Conservation (phyloP, 2,113 vertebrate genomes). For the Rutilus rutilus region DNA sequence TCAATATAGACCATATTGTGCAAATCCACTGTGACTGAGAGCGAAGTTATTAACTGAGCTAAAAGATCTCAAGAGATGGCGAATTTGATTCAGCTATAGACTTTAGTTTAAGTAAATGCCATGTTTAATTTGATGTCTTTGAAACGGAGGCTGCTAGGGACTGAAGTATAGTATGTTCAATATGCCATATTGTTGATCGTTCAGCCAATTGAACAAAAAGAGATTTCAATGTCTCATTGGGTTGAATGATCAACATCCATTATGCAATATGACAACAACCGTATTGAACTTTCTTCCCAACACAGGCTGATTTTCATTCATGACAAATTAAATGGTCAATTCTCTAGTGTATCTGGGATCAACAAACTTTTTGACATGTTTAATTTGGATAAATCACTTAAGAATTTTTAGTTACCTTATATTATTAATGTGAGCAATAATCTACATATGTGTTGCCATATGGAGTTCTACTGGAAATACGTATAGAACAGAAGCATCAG, state of each 20-base stretch:
- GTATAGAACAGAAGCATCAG: background rate
- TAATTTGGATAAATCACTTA: background rate
- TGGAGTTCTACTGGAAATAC: background rate
- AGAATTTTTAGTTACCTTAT: background rate
- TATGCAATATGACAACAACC: background rate
- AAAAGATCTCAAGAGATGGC: background rate
- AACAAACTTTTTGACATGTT: background rate
- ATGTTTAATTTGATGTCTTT: slow-evolving; percentile 9
- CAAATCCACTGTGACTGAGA: background rate
- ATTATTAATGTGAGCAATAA: background rate
- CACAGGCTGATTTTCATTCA: background rate
- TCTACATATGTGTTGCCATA: background rate
- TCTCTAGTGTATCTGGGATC: background rate
- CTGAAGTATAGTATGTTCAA: background rate
- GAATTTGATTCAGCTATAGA: background rate
- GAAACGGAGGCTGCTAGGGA: background rate
- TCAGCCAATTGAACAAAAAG: background rate
- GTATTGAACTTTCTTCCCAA: background rate
- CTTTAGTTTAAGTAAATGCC: background rate
- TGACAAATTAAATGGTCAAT: background rate
- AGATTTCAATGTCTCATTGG: background rate
- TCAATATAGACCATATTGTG: background rate
- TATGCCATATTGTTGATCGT: background rate
- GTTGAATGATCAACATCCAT: background rate
- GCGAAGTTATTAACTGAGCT: slow-evolving; percentile 3